Evolutionary conservation across 2,888 invertebrate species (phyloP), one percentile per base, ranked within the genome.

Genomic region (Ypsolopha sequella): DNA sequence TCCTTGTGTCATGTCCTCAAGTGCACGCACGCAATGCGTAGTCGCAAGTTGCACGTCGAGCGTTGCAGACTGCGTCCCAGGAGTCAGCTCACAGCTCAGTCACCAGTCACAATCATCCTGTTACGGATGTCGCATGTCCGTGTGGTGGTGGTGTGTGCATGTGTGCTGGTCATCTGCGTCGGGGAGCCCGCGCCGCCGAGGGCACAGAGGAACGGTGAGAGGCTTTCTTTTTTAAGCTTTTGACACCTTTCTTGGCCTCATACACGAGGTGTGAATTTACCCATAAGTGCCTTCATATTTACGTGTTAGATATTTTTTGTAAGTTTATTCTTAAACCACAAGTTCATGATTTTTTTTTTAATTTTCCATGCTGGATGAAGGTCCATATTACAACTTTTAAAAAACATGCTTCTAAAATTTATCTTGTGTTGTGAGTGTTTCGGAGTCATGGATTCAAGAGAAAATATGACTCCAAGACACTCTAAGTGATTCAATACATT

Each of bases 121-220:
- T 65, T 62, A 72, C 77, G 76, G 61, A 82, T 82, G 82, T 72
- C 77, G 66, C 67, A 67, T 66, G 68, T 63, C 60, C 69, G 65
- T 48, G 59, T 65, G 4, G 63, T 65, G 10, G 52, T 78, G 43
- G 52, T 82, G 34, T 76, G 66, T 70, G 74, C 68, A 55, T 80
- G 75, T 66, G 80, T 74, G 58, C 62, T 82, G 33, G 57, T 74
- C 36, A 70, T 63, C 38, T 63, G 57, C 54, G 64, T 59, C 36
- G 60, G 61, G 45, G 66, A 72, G 62, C 73, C 71, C n/a, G 76
- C 76, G 61, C 76, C 77, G 50, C 76, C 81, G 1, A 66, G 60
- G 36, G 65, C 67, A 9, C 70, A 72, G 52, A 64, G 60, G 48
- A 73, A 71, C 78, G 80, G 80, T 80, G 65, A 11, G 56, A 53